Evolutionary conservation across 2,888 invertebrate species (phyloP), one percentile per base, ranked within the genome.

Genomic region (Pristionchus mayeri): DNA sequence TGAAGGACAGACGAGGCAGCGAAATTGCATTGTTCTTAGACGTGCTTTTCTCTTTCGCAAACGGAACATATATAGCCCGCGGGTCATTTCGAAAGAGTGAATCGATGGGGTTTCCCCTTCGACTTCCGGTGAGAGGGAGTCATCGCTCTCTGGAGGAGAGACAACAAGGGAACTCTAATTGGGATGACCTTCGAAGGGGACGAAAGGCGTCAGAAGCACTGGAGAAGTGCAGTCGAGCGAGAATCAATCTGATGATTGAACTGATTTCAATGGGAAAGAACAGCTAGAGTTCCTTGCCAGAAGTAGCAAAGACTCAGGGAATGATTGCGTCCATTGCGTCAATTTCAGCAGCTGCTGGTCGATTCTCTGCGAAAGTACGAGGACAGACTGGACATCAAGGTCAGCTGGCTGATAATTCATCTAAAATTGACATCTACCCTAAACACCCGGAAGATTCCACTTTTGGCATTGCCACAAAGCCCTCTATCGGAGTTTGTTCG

Each of bases 351-450:
- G 86, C 86, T 89, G 21, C 85, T 91, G 9, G 87, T 89, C n/a
- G 88, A 90, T 85, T 89, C 90, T 16, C 86, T 91, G 83, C 89
- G 89, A 84, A 76, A 87, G 50, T 91, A 90, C 67, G 91, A 91
- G 81, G 87, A 87, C n/a, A 86, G 88, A 44, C 82, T 90, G n/a
- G 82, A 86, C 7, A 78, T 89, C 3, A 60, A 60, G 63, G 81
- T 63, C 3, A 24, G 63, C n/a, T 27, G 0, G n/a, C n/a, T n/a
- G n/a, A n/a, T n/a, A n/a, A n/a, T n/a, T n/a, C n/a, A n/a, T n/a
- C n/a, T n/a, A n/a, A n/a, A n/a, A n/a, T n/a, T n/a, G n/a, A n/a
- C n/a, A n/a, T n/a, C n/a, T n/a, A n/a, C n/a, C n/a, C n/a, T n/a
- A n/a, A n/a, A n/a, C n/a, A n/a, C n/a, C n/a, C n/a, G n/a, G n/a